Base-by-base conservation (phyloP, 2,797 vertebrate species). In the Pangasius djambal region DNA sequence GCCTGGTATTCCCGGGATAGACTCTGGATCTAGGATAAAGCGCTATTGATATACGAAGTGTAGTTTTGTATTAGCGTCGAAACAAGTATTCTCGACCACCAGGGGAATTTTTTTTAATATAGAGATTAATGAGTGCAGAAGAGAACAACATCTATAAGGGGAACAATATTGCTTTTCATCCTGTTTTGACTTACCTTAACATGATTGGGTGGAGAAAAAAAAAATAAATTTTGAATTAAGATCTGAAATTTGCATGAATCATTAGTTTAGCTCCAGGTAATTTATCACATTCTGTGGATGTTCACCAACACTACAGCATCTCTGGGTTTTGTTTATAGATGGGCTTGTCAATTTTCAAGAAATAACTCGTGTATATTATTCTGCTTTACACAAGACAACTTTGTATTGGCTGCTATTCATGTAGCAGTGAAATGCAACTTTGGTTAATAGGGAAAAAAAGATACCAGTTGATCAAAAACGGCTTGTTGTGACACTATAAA, bases 121-220 rank as follows among this genome's bases (percentile, higher is more conserved):
- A 67, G 77, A 77, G 75, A 85, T 87, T 89, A 87, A 90, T 88
- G 91, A 82, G 52, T 48, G 83, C 34, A 57, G 91, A 59, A 48
- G 40, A 48, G 82, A 78, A 87, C 77, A 86, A 83, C 34, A 63
- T 40, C 61, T 67, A 70, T 94, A 91, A 89, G 91, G 89, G 81
- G 87, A 78, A 87, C 69, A 86, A 83, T 83, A 79, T 89, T 90
- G 90, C 88, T 92, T 92, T 93, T 86, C 90, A 90, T 88, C 2
- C 77, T 88, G 88, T 91, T 57, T 57, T 18, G 4, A 20, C 55
- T 57, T 57, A 57, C 55, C 55, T 20, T 57, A 85, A 87, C 89
- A 63, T 83, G 83, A 92, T 72, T 89, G 63, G 83, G 37, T 77
- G 44, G n/a, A 34, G 87, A 84, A 10, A 65, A 57, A 81, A 86